Conservation (phyloP, 2,113 vertebrate species). For the Hyperopisus bebe region DNA sequence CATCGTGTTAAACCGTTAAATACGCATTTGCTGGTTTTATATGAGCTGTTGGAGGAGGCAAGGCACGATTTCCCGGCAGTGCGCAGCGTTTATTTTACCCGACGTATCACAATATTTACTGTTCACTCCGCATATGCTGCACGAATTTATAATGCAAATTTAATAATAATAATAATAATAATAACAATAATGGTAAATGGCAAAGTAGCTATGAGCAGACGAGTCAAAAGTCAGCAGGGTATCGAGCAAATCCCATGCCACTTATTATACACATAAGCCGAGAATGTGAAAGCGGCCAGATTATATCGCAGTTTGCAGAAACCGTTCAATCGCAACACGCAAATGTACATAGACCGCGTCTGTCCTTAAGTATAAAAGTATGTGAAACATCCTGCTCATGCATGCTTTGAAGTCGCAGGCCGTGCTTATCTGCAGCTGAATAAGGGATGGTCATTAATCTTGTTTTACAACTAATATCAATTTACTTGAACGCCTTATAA, state of each 20-base stretch:
- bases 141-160: background rate
- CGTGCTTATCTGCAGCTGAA: background rate
- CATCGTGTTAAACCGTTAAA: constrained; percentile 39
- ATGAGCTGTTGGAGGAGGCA: background rate
- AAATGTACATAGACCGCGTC: background rate
- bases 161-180: background rate
- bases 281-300: background rate
- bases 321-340: background rate
- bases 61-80: background rate
- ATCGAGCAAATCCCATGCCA: background rate
- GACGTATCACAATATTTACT: background rate
- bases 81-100: background rate
- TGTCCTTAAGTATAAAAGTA: background rate
- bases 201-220: background rate
- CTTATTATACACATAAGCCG: background rate
- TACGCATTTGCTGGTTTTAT: background rate
- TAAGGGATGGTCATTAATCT: background rate
- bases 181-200: background rate
- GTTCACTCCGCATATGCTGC: background rate
- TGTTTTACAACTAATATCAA: background rate
- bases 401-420: background rate
- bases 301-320: background rate
- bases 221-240: background rate
- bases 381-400: background rate
- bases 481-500: background rate